Conservation (phyloP, 2,113 vertebrate genomes). For the Pelecanoides urinatrix region DNA sequence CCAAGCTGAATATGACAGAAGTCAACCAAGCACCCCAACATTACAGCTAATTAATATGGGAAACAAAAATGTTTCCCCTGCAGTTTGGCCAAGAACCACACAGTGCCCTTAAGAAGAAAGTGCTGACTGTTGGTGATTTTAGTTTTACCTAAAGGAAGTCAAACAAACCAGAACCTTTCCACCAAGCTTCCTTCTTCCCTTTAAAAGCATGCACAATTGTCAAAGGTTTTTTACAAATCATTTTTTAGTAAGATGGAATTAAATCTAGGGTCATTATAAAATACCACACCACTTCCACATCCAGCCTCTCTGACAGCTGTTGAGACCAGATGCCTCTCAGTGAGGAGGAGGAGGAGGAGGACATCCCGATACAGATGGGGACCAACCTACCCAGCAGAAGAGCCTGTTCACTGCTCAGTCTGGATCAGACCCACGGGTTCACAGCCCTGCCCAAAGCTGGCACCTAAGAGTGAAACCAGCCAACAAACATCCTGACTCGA, state of each 20-base stretch:
- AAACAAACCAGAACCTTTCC: not conserved
- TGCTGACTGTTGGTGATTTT: not conserved
- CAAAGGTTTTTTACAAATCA: not conserved
- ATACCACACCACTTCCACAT: not conserved
- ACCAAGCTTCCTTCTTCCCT: not conserved
- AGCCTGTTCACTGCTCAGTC: not conserved
- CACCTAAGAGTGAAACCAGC: not conserved
- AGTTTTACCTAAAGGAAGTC: not conserved
- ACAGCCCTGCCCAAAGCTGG: not conserved
- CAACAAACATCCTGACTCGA: not conserved
- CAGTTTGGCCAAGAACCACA: not conserved
- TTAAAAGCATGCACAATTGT: not conserved
- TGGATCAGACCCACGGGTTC: not conserved
- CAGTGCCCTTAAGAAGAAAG: not conserved
- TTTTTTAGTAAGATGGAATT: not conserved
- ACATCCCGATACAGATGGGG: accelerated
- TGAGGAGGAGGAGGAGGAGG: not conserved
- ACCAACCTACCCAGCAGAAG: not conserved
- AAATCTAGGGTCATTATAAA: not conserved
- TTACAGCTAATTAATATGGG: not conserved
- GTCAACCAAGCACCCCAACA: not conserved
- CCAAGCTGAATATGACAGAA: not conserved
- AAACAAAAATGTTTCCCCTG: not conserved
- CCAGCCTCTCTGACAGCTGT: not conserved
- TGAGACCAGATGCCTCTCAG: not conserved